Evolutionary conservation across 2,113 vertebrate species (phyloP), one percentile per base, ranked within the genome.

Genomic region (mouse (Mus musculus)): DNA sequence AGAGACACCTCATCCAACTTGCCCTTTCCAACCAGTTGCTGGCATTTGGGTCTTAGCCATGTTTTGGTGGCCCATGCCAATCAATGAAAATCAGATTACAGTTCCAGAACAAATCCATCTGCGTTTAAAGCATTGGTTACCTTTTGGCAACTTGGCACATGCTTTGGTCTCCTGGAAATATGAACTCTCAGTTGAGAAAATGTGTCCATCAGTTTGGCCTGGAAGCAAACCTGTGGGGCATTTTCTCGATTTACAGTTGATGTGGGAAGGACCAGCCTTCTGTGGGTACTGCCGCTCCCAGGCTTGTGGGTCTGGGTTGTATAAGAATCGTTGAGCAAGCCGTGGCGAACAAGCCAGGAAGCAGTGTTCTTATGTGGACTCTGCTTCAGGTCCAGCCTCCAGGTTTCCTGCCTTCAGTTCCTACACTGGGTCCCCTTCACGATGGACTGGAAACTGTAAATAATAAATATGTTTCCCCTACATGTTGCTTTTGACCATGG

Each of bases 1-100:
- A 10, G 0, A 5, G 0, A 5, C 10, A 13, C 2, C 0, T 7
- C 9, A 54, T 36, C n/a, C 33, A 11, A 3, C 22, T n/a, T 9
- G 67, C 73, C 33, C 3, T 28, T 72, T n/a, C 36, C 13, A 8
- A 10, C 0, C 11, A 16, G 49, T 36, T 76, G 11, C 9, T 63
- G 10, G 17, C 12, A 33, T 26, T 20, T 26, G 16, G 7, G 13
- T 11, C 39, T 86, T 75, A 39, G 72, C 14, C 28, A 8, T 33
- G 16, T 59, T 33, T 7, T 71, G 8, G 24, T 4, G n/a, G 14
- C 12, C 36, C 6, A 30, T 30, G 33, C 19, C 24, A 20, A 42
- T 49, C 72, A 89, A 67, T 36, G 49, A 86, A 69, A 94, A 73
- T 39, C 52, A 69, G 86, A 42, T 28, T 30, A 20, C 16, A 61